Conservation (phyloP, 1,140 invertebrate species). For the Heliconius congener region DNA sequence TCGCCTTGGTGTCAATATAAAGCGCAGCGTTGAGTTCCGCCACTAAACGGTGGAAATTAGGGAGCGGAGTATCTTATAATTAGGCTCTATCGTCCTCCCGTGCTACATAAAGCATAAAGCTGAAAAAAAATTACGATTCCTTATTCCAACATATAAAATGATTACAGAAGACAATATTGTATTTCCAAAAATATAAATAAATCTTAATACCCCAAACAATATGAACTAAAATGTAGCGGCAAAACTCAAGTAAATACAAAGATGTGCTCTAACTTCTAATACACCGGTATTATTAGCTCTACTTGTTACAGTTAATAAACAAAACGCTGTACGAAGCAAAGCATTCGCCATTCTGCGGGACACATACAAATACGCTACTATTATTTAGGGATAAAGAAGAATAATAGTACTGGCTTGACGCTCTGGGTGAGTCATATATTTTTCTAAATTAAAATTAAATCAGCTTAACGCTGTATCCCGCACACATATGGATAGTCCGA, state of each 20-base stretch:
- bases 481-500: too few relatives aligned
- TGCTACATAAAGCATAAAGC: too few relatives aligned
- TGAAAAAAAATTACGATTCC: too few relatives aligned
- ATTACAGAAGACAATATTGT: too few relatives aligned
- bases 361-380: conserved; percentile 31
- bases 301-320: conserved; percentile 26
- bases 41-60: too few relatives aligned
- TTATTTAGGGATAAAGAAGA: conserved; percentile 33
- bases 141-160: too few relatives aligned
- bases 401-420: conserved; percentile 17
- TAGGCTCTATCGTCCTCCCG: too few relatives aligned
- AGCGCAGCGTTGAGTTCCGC: too few relatives aligned
- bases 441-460: neutral
- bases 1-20: too few relatives aligned
- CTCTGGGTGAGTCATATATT: conserved; percentile 12
- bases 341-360: conserved; percentile 22
- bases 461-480: too few relatives aligned
- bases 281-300: conserved; percentile 1
- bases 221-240: neutral
- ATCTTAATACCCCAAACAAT: neutral
- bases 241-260: neutral
- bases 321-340: conserved; percentile 15
- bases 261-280: neutral
- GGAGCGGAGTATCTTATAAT: too few relatives aligned
- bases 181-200: neutral